Evolutionary conservation across 1,140 invertebrate genomes (phyloP).

Genomic region (Branchinecta lynchi): DNA sequence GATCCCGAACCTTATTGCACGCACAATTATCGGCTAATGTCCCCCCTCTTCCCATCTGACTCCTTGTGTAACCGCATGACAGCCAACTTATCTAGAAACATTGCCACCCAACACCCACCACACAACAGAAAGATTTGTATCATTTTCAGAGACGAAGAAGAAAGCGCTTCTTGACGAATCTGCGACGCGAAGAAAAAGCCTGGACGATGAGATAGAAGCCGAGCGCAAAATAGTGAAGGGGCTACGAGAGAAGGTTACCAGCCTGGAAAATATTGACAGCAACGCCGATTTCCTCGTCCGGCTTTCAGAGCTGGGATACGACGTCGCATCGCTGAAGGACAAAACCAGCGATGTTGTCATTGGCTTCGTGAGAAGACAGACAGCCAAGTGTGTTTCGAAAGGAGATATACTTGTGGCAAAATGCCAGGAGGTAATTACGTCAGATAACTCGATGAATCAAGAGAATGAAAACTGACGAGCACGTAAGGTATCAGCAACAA

Average conservation of each 20-base stretch:
- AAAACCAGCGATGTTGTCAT: neutral
- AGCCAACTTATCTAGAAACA: no score
- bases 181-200: neutral
- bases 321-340: neutral
- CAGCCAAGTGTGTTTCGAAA: neutral
- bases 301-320: neutral
- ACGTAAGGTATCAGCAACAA: no score
- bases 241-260: neutral
- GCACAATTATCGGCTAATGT: no score
- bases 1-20: no score
- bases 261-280: neutral
- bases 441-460: no score
- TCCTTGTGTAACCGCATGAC: no score
- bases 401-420: neutral
- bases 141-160: neutral
- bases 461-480: no score
- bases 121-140: neutral
- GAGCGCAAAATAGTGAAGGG: neutral
- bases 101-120: no score
- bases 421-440: neutral
- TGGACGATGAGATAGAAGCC: neutral
- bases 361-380: neutral
- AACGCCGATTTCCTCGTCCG: neutral
- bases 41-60: no score
- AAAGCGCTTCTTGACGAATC: neutral